Conservation (phyloP, 1,140 invertebrate species). For the Orchestia grillus region DNA sequence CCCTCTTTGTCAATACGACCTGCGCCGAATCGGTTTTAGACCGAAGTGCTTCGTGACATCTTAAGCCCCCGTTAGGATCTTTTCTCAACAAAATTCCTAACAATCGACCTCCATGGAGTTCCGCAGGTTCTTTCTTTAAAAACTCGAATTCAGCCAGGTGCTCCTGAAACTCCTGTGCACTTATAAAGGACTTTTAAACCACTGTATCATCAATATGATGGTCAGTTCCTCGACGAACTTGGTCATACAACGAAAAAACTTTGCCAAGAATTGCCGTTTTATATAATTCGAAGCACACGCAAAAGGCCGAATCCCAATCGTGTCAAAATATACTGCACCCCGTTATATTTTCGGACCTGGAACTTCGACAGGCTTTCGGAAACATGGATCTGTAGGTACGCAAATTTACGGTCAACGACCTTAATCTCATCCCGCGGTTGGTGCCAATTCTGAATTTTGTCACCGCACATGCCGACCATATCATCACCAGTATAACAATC, state of each 20-base stretch:
- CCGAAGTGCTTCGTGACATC: not conserved
- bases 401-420: slow-evolving; percentile 9
- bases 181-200: not conserved
- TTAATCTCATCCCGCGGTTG: not conserved
- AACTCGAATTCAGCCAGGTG: not conserved
- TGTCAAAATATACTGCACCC: not conserved
- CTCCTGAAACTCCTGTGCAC: not conserved
- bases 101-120: not conserved
- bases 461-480: not conserved
- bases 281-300: slow-evolving; percentile 18
- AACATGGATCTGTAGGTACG: not conserved
- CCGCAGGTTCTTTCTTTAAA: not conserved
- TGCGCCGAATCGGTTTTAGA: not conserved
- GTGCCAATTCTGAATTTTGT: not conserved
- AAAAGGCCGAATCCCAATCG: not conserved
- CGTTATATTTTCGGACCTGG: not conserved
- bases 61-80: not conserved
- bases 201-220: not conserved
- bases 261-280: not conserved
- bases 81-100: not conserved
- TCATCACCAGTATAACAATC: not conserved
- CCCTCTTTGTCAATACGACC: not conserved
- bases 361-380: not conserved
- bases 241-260: slow-evolving; percentile 8
- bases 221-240: not conserved